Evolutionary conservation across 2,888 invertebrate species (phyloP), one percentile per base, ranked within the genome.

Genomic region (Fragum sueziense): DNA sequence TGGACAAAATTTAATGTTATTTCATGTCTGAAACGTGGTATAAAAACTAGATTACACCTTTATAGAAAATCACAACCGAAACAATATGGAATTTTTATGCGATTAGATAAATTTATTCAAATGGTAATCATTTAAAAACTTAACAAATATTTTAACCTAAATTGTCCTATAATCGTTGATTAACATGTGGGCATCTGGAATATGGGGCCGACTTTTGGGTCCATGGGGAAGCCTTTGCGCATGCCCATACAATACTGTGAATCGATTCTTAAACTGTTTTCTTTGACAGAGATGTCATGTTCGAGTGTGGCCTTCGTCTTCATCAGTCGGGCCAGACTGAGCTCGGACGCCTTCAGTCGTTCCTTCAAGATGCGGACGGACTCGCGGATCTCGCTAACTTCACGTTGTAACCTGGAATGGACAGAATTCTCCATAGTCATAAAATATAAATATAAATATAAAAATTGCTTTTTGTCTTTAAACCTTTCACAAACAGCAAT

Each of bases 201-300:
- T 62, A 93, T 91, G 67, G 92, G 92, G 27, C 92, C 93, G 7
- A 92, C 90, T 86, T 92, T 92, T 51, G 92, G 92, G 73, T 93
- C 92, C 91, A 92, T 92, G n/a, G 98, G 98, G 94, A 97, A 98
- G 6, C 97, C 96, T 82, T 98, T 95, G 67, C 98, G 94, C 91
- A 98, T 95, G 2, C 97, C 97, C 95, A 97, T 96, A 93, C 98
- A 98, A 94, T 97, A 97, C 93, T 98, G 97, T 83, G 97, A 95
- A 94, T 98, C 98, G 85, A 98, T 97, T 93, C 97, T 97, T 80
- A 98, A 94, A 17, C 97, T 96, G 91, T 97, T 97, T 84, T 96
- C 96, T 94, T 98, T 98, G 91, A 96, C 95, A 70, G 96, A 95
- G 81, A 97, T 94, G 94, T 98, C 98, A 54, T 96, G 95, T 93